These are phyloP conservation scores for Acrocephalus scirpaceus DNA, from an alignment of 2,797 vertebrate species.

Conservation along the genomic window DNA sequence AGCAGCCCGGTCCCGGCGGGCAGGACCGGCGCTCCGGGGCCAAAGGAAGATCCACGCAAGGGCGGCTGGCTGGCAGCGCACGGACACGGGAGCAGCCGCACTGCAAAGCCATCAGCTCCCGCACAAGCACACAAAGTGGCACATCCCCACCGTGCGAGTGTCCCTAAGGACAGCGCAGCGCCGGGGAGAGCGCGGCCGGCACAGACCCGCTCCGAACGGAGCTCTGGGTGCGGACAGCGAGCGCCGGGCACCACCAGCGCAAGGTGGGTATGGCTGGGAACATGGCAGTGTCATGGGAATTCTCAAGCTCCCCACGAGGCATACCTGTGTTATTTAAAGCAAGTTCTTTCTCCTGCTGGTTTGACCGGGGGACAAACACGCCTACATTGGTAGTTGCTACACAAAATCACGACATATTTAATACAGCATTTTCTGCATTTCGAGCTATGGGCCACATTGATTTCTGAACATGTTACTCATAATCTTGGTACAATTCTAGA, in stretches of 20 bases:
- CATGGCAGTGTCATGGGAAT: background rate
- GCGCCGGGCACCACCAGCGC: background rate
- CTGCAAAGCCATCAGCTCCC: background rate
- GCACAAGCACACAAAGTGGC: background rate
- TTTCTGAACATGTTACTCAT: background rate
- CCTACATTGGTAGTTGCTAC: background rate
- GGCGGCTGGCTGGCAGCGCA: too few species aligned
- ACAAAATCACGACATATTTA: background rate
- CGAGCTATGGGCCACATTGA: background rate
- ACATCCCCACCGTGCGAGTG: background rate
- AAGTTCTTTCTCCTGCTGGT: background rate
- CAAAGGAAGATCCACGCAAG: background rate
- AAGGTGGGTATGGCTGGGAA: background rate
- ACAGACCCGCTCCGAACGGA: accelerated
- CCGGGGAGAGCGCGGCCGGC: background rate
- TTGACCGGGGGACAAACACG: background rate
- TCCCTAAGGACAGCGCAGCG: background rate
- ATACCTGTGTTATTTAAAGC: background rate
- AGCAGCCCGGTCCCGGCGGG: too few species aligned
- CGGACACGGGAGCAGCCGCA: too few species aligned
- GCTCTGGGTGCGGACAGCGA: accelerated
- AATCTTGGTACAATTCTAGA: background rate
- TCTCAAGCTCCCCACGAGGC: background rate
- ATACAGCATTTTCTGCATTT: background rate
- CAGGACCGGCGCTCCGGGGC: background rate